These are phyloP conservation scores for Pristis pectinata DNA, from an alignment of 2,797 vertebrate species.

Conservation along the genomic window DNA sequence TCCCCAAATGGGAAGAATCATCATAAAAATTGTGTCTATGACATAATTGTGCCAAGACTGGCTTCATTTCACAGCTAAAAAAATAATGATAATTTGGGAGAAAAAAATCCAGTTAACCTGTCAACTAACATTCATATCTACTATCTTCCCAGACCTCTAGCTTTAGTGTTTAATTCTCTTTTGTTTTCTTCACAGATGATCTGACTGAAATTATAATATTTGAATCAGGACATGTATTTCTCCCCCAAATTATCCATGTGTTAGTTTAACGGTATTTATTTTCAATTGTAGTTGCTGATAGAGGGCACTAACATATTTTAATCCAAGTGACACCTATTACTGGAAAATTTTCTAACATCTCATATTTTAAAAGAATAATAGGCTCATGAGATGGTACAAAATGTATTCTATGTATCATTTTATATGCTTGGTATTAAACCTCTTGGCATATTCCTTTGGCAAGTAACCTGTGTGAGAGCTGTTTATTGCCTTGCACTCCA, in stretches of 20 bases:
- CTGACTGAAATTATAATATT: not conserved
- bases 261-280: not conserved
- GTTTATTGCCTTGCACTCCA: not conserved
- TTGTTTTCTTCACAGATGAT: not conserved
- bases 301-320: not conserved
- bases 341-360: not conserved
- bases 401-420: slow-evolving; percentile 20
- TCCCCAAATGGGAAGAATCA: not conserved
- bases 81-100: not conserved
- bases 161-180: not conserved
- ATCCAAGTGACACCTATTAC: not conserved
- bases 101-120: not conserved
- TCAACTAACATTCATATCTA: not conserved
- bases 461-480: not conserved
- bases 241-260: not conserved
- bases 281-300: not conserved
- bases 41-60: not conserved
- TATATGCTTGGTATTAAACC: slow-evolving; percentile 9
- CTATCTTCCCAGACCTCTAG: not conserved
- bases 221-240: not conserved
- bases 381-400: not conserved
- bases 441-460: slow-evolving; percentile 23
- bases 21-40: not conserved
- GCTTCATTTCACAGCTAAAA: not conserved
- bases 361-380: slow-evolving; percentile 14